Conservation (phyloP, 2,888 invertebrate species). For the Dicranocentrus wangi region DNA sequence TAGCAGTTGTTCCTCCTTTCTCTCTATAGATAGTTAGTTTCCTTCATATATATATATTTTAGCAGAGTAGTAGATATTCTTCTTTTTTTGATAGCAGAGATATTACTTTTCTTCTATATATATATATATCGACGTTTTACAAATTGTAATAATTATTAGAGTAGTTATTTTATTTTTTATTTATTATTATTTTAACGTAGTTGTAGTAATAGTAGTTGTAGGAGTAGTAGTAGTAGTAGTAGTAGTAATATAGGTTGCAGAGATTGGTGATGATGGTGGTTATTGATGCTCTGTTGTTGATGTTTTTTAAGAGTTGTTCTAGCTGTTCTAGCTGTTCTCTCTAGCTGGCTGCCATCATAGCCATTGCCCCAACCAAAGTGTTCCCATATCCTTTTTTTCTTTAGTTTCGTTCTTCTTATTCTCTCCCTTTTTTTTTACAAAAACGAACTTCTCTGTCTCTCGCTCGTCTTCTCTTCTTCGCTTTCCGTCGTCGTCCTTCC, state of each 20-base stretch:
- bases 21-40: not conserved
- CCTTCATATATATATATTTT: not conserved
- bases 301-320: slow-evolving; percentile 59
- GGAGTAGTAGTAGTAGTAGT: too few relatives aligned
- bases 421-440: slow-evolving; percentile 28
- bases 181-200: slow-evolving; percentile 53
- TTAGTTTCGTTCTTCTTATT: slow-evolving; percentile 30
- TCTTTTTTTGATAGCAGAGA: slow-evolving; percentile 20
- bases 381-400: slow-evolving; percentile 56
- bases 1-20: not conserved
- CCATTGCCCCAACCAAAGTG: slow-evolving; percentile 64
- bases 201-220: slow-evolving; percentile 38
- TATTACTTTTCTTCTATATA: slow-evolving; percentile 24
- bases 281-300: slow-evolving; percentile 63
- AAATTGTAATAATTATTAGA: slow-evolving; percentile 54
- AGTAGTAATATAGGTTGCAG: slow-evolving; percentile 60
- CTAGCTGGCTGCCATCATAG: slow-evolving; percentile 63
- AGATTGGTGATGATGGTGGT: slow-evolving; percentile 64
- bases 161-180: slow-evolving; percentile 49
- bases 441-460: slow-evolving; percentile 6
- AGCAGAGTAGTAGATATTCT: slow-evolving; percentile 41
- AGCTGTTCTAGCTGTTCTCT: slow-evolving; percentile 58
- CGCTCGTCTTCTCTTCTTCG: slow-evolving; percentile 51
- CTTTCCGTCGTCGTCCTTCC: slow-evolving; percentile 58
- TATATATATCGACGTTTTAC: slow-evolving; percentile 54